Evolutionary conservation across 2,797 vertebrate species (phyloP), one percentile per base, ranked within the genome.

Genomic region (Eulemur rubriventer): DNA sequence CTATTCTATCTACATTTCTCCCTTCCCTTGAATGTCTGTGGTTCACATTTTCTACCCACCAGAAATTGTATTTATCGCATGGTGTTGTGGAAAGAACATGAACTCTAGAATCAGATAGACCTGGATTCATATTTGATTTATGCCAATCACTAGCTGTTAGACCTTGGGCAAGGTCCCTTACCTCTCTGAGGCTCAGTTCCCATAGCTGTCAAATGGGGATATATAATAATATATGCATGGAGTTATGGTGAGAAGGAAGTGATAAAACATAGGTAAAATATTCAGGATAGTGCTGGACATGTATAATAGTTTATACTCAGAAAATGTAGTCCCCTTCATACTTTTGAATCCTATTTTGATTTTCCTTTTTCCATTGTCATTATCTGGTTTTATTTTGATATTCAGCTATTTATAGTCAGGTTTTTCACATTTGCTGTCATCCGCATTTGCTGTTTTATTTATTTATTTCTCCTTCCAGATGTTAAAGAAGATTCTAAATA

Each of bases 401-500:
- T 18, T 75, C 26, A 67, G 50, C 43, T 82, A 20, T 65, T 52
- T 67, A 0, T 75, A 79, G 81, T 75, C 35, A 50, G 70, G 16
- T 33, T 85, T 87, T 86, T 89, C 52, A 76, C 38, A 52, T 91
- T 93, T 96, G 30, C 70, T 78, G 1, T 86, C 50, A 52, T 70
- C 28, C 20, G 78, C 55, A 92, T 78, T 82, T 91, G 61, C 69
- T 35, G 8, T 46, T 92, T 91, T 63, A 55, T 92, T 89, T 84
- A 33, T 59, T 75, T 55, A 26, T 57, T 90, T 93, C 18, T 95
- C 43, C 35, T 96, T 26, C 41, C 20, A 93, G 59, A 73, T 8
- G 73, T 69, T 70, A 93, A 4, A 87, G 55, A 59, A 63, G 61
- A 87, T 41, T 95, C 67, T 82, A 75, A 95, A 48, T 90, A 86